Evolutionary conservation across 2,888 invertebrate species (phyloP).

Genomic region (Hirtodrosophila confusa): DNA sequence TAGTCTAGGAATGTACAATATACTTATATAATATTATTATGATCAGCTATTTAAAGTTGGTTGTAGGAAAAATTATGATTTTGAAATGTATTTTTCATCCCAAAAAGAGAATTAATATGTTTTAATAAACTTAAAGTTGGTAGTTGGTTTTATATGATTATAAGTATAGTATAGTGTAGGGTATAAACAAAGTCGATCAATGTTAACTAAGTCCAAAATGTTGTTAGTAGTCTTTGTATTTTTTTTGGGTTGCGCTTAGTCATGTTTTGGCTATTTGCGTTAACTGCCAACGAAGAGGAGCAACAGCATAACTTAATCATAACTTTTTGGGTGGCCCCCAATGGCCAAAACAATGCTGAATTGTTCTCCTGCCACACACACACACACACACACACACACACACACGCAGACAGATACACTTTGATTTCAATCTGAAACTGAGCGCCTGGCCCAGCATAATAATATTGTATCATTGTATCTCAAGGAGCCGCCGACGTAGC

Average conservation of each 20-base stretch:
- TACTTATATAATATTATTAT: no score
- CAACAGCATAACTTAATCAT: conserved; percentile 79
- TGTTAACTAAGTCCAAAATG: not conserved
- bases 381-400: conserved; percentile 23
- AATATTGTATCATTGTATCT: conserved; percentile 78
- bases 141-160: no score
- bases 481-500: conserved; percentile 69
- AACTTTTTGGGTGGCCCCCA: conserved; percentile 81
- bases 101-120: no score
- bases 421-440: conserved; percentile 75
- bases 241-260: conserved; percentile 50
- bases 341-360: conserved; percentile 75
- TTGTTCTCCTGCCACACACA: conserved; percentile 61
- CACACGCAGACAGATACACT: conserved; percentile 42
- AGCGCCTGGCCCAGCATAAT: conserved; percentile 71
- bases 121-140: no score
- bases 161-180: no score
- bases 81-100: no score
- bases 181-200: no score
- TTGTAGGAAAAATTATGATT: no score
- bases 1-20: no score
- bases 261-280: conserved; percentile 73
- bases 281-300: conserved; percentile 31
- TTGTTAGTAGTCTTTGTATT: not conserved
- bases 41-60: no score